Evolutionary conservation across 2,888 invertebrate genomes (phyloP).

Genomic region (Phlogophora meticulosa): DNA sequence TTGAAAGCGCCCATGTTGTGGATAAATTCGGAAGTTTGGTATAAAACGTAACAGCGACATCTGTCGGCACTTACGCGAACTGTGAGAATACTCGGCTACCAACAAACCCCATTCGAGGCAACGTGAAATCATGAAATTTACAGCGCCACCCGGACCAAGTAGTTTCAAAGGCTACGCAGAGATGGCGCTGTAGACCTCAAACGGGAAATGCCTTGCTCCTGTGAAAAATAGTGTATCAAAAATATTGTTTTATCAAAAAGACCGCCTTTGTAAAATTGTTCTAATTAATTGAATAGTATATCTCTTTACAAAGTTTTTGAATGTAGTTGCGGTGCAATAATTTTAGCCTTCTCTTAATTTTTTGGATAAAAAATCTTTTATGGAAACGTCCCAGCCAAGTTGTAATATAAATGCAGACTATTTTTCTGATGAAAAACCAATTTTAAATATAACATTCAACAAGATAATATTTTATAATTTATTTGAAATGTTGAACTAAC

Average conservation of each 20-base stretch:
- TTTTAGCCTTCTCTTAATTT: not conserved
- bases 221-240: not conserved
- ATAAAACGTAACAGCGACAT: constrained; percentile 48
- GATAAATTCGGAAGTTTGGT: constrained; percentile 2
- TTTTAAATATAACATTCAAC: constrained; percentile 29
- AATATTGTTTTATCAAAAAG: not conserved
- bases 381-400: not conserved
- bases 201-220: constrained; percentile 9
- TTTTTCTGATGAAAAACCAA: constrained; percentile 38
- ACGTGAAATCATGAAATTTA: constrained; percentile 58
- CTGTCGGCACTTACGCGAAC: constrained; percentile 43
- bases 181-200: constrained; percentile 58
- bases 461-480: constrained; percentile 29
- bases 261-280: not conserved
- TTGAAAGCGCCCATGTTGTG: not conserved
- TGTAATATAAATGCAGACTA: not conserved
- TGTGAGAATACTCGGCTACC: constrained; percentile 31
- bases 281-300: not conserved
- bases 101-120: constrained; percentile 32
- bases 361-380: not conserved
- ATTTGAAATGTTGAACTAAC: constrained; percentile 18
- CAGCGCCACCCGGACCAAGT: constrained; percentile 41
- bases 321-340: not conserved
- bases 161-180: constrained; percentile 47
- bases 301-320: no score